These are phyloP conservation scores for Heptranchias perlo DNA, from an alignment of 2,113 vertebrate genomes.

Conservation along the genomic window DNA sequence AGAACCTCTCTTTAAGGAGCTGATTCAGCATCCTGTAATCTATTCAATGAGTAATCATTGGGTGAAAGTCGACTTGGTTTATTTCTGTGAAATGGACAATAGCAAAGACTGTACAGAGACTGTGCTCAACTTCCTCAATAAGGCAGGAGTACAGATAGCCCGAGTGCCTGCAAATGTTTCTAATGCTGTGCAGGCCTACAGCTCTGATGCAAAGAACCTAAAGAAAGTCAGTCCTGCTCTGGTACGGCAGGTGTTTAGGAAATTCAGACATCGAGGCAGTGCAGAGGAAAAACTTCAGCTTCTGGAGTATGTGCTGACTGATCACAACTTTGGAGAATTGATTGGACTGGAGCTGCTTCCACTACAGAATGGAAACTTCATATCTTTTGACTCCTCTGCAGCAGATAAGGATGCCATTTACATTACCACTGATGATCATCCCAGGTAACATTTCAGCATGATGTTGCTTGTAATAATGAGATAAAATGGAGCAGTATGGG, in stretches of 20 bases:
- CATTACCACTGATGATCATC: slow-evolving; percentile 81
- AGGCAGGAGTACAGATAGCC: slow-evolving; percentile 81
- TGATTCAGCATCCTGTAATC: slow-evolving; percentile 76
- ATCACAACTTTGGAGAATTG: slow-evolving; percentile 80
- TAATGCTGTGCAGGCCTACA: slow-evolving; percentile 60
- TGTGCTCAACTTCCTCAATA: slow-evolving; percentile 87
- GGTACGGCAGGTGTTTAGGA: slow-evolving; percentile 78
- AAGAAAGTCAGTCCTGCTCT: slow-evolving; percentile 76
- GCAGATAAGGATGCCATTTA: slow-evolving; percentile 85
- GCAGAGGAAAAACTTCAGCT: slow-evolving; percentile 74
- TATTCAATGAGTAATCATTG: slow-evolving; percentile 72
- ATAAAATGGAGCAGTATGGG: background rate
- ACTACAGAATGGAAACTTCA: slow-evolving; percentile 76
- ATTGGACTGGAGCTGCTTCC: slow-evolving; percentile 89
- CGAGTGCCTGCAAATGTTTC: slow-evolving; percentile 72
- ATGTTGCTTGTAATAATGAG: background rate
- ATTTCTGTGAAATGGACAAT: slow-evolving; percentile 80
- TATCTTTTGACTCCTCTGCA: slow-evolving; percentile 80
- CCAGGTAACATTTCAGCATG: slow-evolving; percentile 65
- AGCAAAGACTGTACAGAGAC: slow-evolving; percentile 62
- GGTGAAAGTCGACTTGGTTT: slow-evolving; percentile 72
- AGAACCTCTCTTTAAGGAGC: slow-evolving; percentile 75
- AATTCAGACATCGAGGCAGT: slow-evolving; percentile 64
- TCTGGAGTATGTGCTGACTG: slow-evolving; percentile 81
- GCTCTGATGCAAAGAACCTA: slow-evolving; percentile 54